Percentiles rank a stretch among this genome's conserved stretches.
phyloP scores from a whole-genome alignment of 2,888 invertebrate genomes.

The Temnothorax ravouxi region DNA sequence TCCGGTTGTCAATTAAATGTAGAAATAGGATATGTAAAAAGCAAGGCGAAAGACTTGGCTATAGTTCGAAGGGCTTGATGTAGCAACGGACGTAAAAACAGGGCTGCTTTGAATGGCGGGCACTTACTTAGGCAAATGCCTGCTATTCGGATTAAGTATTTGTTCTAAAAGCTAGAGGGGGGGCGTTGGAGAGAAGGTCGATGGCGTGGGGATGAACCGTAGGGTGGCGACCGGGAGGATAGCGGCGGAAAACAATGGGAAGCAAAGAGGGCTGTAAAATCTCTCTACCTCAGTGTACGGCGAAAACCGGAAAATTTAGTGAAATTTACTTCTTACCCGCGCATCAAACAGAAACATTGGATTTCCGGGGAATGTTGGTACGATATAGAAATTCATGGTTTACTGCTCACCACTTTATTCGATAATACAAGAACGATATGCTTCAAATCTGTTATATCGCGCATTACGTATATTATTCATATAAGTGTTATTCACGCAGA shows the following conservation, averaged over 20 bases:
- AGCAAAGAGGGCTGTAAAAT: constrained; percentile 79
- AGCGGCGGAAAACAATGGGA: constrained; percentile 53
- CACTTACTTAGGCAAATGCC: constrained; percentile 85
- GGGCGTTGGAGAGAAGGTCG: constrained; percentile 73
- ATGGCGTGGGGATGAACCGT: constrained; percentile 40
- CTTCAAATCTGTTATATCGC: constrained; percentile 32
- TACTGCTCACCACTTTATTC: constrained; percentile 64
- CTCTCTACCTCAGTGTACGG: constrained; percentile 64
- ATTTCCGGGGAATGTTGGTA: constrained; percentile 70
- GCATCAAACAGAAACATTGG: constrained; percentile 73
- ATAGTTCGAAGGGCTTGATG: constrained; percentile 65
- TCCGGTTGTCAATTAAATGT: not conserved
- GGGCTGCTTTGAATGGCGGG: constrained; percentile 82
- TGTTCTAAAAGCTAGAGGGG: constrained; percentile 83
- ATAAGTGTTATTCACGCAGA: constrained; percentile 38
- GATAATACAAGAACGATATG: constrained; percentile 54
- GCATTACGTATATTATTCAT: constrained; percentile 46
- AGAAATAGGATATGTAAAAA: constrained; percentile 38
- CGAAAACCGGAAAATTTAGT: constrained; percentile 78
- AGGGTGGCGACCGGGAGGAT: constrained; percentile 50
- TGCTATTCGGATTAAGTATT: constrained; percentile 85
- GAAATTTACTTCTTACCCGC: constrained; percentile 78
- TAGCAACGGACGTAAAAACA: constrained; percentile 78
- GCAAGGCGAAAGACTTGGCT: constrained; percentile 57
- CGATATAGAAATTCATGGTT: constrained; percentile 66